Base-by-base conservation (phyloP, 2,797 vertebrate species). In the Galagoides demidoff region DNA sequence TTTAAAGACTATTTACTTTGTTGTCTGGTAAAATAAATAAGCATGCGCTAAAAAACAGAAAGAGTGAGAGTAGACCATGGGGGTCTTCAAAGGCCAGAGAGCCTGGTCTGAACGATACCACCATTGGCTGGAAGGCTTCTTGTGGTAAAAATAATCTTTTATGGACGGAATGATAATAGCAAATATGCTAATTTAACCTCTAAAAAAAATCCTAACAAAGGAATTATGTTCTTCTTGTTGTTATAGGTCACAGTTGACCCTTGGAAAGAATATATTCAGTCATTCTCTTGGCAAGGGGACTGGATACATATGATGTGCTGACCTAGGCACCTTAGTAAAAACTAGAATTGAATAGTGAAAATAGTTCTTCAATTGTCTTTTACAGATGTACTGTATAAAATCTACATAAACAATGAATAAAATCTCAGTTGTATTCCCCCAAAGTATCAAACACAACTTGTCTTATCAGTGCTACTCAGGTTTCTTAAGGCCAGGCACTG, bases 321-420 rank as follows among this genome's bases (percentile, higher is more conserved):
- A 71, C 84, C 31, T 71, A 74, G 23, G 1, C n/a, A 55, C 91
- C 55, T 83, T 31, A 94, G 29, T 89, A 85, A 96, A 87, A 59
- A 77, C 20, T 49, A 20, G 61, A 93, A 19, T 63, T 87, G 45
- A 81, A 61, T 57, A 31, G 5, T 39, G 39, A 9, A 77, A 3
- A 29, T 84, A 23, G 59, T 63, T 86, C 84, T 93, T 52, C 85
- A 89, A 25, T 81, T 85, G 34, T 34, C 16, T 61, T 81, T 66
- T 77, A 76, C 31, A 64, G 64, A 7, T 61, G 25, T 37, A 66
- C 6, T 45, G 29, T 55, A 8, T 17, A 52, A 79, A 49, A 64
- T 78, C 43, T 68, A 7, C 66, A 55, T 84, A 88, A 84, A 12
- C 39, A 43, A 93, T 93, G 6, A 87, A 17, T 78, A 77, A 85